Conservation (phyloP, 1,140 invertebrate species). For the Aethina tumida region DNA sequence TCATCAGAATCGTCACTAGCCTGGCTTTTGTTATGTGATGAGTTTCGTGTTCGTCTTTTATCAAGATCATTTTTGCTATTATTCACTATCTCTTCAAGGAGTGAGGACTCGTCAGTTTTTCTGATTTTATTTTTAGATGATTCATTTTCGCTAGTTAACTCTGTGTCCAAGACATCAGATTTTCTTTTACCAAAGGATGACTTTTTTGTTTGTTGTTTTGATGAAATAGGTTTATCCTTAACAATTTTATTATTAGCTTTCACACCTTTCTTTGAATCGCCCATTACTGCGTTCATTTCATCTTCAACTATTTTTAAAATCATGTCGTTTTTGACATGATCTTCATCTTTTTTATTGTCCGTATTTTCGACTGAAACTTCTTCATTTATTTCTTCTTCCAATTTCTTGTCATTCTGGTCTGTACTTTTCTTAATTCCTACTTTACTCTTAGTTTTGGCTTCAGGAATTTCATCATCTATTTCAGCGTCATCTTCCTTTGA, state of each 20-base stretch:
- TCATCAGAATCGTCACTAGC: conserved; percentile 24
- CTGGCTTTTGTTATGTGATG: conserved; percentile 10
- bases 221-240: too few relatives aligned
- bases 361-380: conserved; percentile 1
- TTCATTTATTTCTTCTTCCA: conserved; percentile 12
- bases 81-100: conserved; percentile 5
- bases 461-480: conserved; percentile 24
- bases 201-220: not conserved
- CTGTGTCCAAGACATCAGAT: too few relatives aligned
- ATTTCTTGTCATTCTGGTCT: conserved; percentile 13
- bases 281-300: not conserved
- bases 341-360: conserved; percentile 3
- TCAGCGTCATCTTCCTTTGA: conserved; percentile 31
- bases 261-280: too few relatives aligned
- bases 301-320: too few relatives aligned
- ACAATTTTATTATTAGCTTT: too few relatives aligned
- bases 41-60: conserved; percentile 18
- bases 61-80: too few relatives aligned
- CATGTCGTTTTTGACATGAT: not conserved
- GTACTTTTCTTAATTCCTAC: not conserved
- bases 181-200: too few relatives aligned
- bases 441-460: conserved; percentile 5
- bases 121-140: not conserved
- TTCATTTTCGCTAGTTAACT: not conserved
- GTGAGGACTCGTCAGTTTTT: not conserved